Evolutionary conservation across 92 coral and sea anemone genomes (phyloP).

Genomic region (Montipora capitata): DNA sequence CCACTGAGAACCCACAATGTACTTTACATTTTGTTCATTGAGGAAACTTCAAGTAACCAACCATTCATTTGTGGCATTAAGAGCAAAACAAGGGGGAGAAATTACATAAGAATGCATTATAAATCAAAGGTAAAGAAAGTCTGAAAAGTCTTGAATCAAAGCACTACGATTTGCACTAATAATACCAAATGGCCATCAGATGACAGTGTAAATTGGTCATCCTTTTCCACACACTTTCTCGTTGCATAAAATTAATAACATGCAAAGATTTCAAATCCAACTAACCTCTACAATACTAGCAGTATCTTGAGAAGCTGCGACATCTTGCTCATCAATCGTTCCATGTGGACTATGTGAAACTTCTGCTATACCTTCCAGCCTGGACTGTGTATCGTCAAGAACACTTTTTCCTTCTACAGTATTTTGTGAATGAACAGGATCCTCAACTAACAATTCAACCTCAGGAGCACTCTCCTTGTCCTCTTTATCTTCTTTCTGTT

Average conservation of each 20-base stretch:
- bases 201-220: no score
- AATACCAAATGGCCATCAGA: no score
- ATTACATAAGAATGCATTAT: no score
- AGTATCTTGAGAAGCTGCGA: constrained; percentile 18
- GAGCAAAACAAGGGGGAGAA: no score
- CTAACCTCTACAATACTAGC: constrained; percentile 71
- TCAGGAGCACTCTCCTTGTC: constrained; percentile 59
- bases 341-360: constrained; percentile 83
- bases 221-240: no score
- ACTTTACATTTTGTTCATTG: no score
- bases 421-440: constrained; percentile 56
- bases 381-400: constrained; percentile 66
- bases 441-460: constrained; percentile 23
- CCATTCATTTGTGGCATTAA: no score
- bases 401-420: constrained; percentile 50
- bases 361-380: constrained; percentile 76
- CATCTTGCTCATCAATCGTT: constrained; percentile 78
- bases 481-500: constrained; percentile 67
- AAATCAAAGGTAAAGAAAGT: no score
- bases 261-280: neutral
- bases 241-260: neutral
- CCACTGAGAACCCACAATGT: no score
- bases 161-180: no score
- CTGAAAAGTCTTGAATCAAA: no score
- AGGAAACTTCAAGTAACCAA: no score